Evolutionary conservation across 1,140 invertebrate species (phyloP).

Genomic region (Hermetia illucens): DNA sequence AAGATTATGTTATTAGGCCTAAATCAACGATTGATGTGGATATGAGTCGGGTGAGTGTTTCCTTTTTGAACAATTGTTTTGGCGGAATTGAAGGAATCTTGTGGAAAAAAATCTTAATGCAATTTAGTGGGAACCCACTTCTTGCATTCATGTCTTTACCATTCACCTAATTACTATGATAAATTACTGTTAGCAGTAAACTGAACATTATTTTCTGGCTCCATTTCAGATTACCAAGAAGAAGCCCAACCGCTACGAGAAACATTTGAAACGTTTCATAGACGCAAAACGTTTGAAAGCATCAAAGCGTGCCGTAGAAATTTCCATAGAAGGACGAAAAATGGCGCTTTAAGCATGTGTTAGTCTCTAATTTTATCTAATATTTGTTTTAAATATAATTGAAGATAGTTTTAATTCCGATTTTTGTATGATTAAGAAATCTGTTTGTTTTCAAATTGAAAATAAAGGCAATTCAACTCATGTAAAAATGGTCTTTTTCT

Average conservation of each 20-base stretch:
- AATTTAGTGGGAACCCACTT: not conserved
- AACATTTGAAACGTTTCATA: constrained; percentile 78
- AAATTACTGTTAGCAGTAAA: constrained; percentile 2
- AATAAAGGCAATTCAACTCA: no score
- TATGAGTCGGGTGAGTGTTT: constrained; percentile 54
- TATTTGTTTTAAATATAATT: no score
- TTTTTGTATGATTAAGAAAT: no score
- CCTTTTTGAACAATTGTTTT: no score
- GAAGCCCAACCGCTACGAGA: constrained; percentile 73
- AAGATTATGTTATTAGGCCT: constrained; percentile 91
- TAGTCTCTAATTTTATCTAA: not conserved
- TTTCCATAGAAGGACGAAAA: constrained; percentile 91
- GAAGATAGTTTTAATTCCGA: no score
- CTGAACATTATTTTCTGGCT: constrained; percentile 17
- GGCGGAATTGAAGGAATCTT: no score
- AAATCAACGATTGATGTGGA: constrained; percentile 80
- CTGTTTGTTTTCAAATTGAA: no score
- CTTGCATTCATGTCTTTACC: constrained; percentile 1
- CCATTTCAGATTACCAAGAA: constrained; percentile 57
- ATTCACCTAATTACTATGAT: not conserved
- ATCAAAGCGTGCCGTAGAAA: constrained; percentile 68
- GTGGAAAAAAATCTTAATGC: no score
- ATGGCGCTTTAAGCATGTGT: constrained; percentile 61
- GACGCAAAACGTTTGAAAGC: constrained; percentile 71
- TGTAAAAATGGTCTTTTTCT: no score